These are phyloP conservation scores for Ectemnius continuus DNA, from an alignment of 2,888 invertebrate species.

Conservation along the genomic window DNA sequence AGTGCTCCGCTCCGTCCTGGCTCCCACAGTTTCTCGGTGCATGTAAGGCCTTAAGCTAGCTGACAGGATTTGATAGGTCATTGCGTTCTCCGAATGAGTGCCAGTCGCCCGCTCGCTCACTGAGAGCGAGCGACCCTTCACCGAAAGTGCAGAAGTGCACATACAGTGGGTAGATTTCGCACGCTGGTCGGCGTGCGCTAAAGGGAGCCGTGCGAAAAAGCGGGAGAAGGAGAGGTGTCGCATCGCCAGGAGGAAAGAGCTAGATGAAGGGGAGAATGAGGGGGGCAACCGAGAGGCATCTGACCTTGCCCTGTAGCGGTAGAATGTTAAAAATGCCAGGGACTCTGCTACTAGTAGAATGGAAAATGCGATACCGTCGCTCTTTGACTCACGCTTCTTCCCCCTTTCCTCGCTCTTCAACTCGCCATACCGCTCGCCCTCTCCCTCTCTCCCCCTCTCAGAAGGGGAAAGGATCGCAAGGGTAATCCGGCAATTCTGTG, in stretches of 20 bases:
- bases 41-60: neutral
- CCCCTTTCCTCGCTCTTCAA: slow-evolving; percentile 21
- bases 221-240: neutral
- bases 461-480: neutral
- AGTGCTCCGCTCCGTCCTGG: neutral
- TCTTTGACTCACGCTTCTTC: slow-evolving; percentile 23
- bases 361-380: slow-evolving; percentile 36
- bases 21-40: slow-evolving; percentile 1
- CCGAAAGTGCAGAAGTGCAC: slow-evolving; percentile 7
- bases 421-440: no score
- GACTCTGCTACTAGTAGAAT: slow-evolving; percentile 26
- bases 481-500: slow-evolving; percentile 34
- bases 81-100: slow-evolving; percentile 2
- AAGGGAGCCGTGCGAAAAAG: slow-evolving; percentile 7
- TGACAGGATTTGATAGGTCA: slow-evolving; percentile 7
- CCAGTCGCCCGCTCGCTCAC: neutral
- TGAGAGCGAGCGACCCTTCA: neutral
- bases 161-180: slow-evolving; percentile 3
- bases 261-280: no score
- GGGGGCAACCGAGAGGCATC: slow-evolving; percentile 6
- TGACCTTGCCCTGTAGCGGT: slow-evolving; percentile 39
- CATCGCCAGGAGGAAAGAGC: neutral
- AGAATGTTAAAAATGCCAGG: slow-evolving; percentile 43
- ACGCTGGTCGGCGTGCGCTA: neutral
- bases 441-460: no score